Percentiles rank a stretch among this genome's conserved stretches.
Evolutionary conservation across 2,888 invertebrate genomes (phyloP).

Genomic region (Watsonalla cultraria): DNA sequence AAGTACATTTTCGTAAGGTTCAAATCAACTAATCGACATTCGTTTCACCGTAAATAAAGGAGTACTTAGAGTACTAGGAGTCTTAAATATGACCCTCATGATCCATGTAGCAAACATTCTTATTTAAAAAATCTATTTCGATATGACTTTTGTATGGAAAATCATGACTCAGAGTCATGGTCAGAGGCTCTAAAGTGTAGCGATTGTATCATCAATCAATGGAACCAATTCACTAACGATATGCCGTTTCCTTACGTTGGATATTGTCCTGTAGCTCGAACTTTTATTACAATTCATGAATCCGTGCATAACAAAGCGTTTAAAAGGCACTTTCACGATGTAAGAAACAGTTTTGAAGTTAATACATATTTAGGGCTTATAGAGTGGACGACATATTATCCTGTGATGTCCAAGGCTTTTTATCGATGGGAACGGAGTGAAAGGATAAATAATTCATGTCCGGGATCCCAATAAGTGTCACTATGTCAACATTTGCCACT

Average conservation of each 20-base stretch:
- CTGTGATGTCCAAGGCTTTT: constrained; percentile 5
- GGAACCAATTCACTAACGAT: neutral
- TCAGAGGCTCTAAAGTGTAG: neutral
- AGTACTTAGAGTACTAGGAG: no score
- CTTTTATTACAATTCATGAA: neutral
- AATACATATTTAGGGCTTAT: neutral
- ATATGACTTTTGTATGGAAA: no score
- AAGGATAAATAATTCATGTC: constrained; percentile 50
- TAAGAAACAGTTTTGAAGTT: no score
- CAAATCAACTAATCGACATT: no score
- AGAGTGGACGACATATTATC: constrained; percentile 4
- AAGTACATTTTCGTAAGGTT: no score
- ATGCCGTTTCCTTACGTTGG: neutral
- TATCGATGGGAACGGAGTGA: constrained; percentile 9
- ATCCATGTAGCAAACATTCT: no score
- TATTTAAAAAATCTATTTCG: no score
- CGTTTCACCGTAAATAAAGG: no score
- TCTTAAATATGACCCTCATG: no score
- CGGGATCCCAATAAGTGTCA: constrained; percentile 52
- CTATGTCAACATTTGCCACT: constrained; percentile 43
- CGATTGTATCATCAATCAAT: neutral
- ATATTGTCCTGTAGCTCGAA: neutral
- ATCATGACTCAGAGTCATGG: neutral
- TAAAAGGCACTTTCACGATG: no score
- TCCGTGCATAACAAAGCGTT: no score